Conservation (phyloP, 2,113 vertebrate genomes). For the Cebus imitator region DNA sequence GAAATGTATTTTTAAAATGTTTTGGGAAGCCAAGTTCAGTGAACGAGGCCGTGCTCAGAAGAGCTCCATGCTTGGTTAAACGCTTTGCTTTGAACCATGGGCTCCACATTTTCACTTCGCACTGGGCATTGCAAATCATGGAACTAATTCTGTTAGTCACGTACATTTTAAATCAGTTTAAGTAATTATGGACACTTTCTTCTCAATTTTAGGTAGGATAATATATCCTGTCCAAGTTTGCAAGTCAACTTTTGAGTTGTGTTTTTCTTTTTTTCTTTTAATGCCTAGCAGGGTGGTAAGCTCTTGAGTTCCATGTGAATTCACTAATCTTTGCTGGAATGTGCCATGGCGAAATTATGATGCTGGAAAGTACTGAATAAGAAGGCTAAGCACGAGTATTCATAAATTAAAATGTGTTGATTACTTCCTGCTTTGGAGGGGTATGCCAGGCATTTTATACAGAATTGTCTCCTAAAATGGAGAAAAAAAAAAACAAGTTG, state of each 20-base stretch:
- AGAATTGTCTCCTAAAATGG: conserved; percentile 44
- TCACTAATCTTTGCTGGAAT: conserved; percentile 12
- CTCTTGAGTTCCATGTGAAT: background rate
- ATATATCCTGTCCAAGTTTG: background rate
- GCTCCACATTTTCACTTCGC: background rate
- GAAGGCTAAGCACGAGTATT: background rate
- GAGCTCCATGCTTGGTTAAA: background rate
- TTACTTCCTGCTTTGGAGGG: background rate
- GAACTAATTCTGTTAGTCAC: background rate
- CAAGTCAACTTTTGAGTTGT: background rate
- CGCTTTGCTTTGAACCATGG: background rate
- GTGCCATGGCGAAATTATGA: background rate
- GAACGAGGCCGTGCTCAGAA: background rate
- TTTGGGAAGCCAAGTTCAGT: background rate
- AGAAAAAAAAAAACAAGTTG: background rate
- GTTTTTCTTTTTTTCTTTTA: background rate
- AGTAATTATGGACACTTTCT: background rate
- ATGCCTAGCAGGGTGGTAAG: background rate
- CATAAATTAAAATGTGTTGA: background rate
- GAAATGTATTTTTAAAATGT: background rate
- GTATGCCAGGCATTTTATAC: background rate
- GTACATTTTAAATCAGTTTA: background rate
- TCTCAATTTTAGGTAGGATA: background rate
- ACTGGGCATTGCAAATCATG: background rate
- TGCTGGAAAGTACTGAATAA: background rate